phyloP scores from a whole-genome alignment of 2,888 invertebrate genomes.

The Falcaria lacertinaria region DNA sequence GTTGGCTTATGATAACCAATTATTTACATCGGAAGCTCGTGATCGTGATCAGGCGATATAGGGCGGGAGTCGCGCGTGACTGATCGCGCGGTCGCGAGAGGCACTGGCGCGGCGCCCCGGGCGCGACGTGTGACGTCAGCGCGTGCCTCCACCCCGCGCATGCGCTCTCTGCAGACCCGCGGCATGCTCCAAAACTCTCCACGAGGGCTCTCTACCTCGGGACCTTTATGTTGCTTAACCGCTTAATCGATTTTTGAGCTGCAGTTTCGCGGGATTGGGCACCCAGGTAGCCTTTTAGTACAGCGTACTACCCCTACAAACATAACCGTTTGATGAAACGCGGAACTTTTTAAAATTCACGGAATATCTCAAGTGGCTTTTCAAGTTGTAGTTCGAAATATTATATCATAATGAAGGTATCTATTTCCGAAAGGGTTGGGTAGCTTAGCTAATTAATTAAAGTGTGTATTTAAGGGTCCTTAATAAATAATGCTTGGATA shows the following conservation, averaged over 20 bases:
- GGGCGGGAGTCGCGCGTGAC: conserved; percentile 68
- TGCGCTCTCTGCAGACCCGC: conserved; percentile 47
- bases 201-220: conserved; percentile 72
- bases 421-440: not conserved
- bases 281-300: conserved; percentile 37
- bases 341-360: not conserved
- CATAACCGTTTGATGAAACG: too few relatives aligned
- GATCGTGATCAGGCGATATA: conserved; percentile 51
- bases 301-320: not conserved
- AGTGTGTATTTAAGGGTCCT: not conserved
- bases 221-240: conserved; percentile 74
- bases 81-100: conserved; percentile 69
- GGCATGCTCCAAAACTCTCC: conserved; percentile 63
- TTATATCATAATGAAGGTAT: not conserved
- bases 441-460: not conserved
- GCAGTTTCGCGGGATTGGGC: conserved; percentile 64
- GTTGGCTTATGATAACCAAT: conserved; percentile 52
- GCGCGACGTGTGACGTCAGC: conserved; percentile 71
- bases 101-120: conserved; percentile 70
- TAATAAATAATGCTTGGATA: not conserved
- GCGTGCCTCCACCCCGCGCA: conserved; percentile 63
- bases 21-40: conserved; percentile 69
- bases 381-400: not conserved
- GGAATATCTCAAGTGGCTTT: not conserved
- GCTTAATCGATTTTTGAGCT: conserved; percentile 77